Base-by-base conservation (phyloP, 2,888 invertebrate species). In the Drosophila longiperda region DNA sequence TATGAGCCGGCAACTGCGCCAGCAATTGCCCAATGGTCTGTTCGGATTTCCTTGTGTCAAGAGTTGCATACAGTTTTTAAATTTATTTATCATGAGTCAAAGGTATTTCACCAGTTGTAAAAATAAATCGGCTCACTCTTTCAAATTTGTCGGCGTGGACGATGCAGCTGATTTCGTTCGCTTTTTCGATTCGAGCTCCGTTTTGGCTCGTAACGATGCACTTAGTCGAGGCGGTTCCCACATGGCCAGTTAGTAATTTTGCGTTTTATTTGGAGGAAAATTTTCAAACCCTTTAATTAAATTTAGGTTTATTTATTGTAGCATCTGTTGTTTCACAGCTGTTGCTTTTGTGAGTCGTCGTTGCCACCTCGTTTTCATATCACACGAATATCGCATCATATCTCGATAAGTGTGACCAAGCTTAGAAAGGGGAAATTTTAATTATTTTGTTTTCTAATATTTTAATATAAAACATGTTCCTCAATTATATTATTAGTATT, bases 161-260 rank as follows among this genome's bases (percentile, higher is more conserved):
- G 61, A 50, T 9, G 57, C 11, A 15, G 34, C 15, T 23, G 23
- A 26, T 45, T 62, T 55, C 3, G 68, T 26, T 20, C 89, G 80
- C 62, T 91, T 89, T 29, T 89, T 90, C 3, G 93, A 92, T 63
- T 94, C 94, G 26, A 95, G 90, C 65, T 94, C 92, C 1, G 96
- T 95, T 84, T 95, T 95, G 17, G 95, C 95, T 71, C 96, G 93
- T 2, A 96, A 91, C 23, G 95, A 95, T 79, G 96, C 94, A 12
- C 96, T 95, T 58, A 96, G 94, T 59, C 96, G 94, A 71, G 96
- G 96, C 68, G 90, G 86, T 32, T 90, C 90, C 77, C 85, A 90
- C 89, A 91, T 89, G 38, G 8, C 75, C 32, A 52, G 54, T 53
- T 57, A 34, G 54, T 50, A 54, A 33, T n/a, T 60, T 15, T 50